Evolutionary conservation across 2,888 invertebrate genomes (phyloP).

Genomic region (Laothoe populi): DNA sequence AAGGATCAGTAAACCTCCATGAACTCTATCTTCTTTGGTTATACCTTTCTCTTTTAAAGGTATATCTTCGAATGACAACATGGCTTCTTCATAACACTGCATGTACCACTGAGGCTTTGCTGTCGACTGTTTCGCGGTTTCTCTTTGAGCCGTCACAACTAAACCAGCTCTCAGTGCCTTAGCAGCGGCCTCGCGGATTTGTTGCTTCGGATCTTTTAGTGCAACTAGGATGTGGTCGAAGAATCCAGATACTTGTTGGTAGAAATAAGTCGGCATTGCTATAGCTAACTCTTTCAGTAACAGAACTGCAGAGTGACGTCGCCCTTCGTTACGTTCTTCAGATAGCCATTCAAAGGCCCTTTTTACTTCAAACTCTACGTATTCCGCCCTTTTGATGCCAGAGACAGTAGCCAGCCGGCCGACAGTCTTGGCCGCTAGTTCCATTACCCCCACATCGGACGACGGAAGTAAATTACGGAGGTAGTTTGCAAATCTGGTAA

Average conservation of each 20-base stretch:
- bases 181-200: conserved; percentile 95
- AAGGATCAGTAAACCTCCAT: conserved; percentile 95
- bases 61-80: conserved; percentile 90
- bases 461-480: conserved; percentile 95
- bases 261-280: conserved; percentile 98
- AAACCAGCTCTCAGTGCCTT: conserved; percentile 97
- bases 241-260: conserved; percentile 96
- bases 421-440: conserved; percentile 97
- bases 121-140: conserved; percentile 95
- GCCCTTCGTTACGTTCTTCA: conserved; percentile 95
- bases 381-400: conserved; percentile 97
- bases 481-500: conserved; percentile 96
- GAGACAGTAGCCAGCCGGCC: conserved; percentile 96
- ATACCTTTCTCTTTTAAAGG: conserved; percentile 89
- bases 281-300: conserved; percentile 96
- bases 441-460: conserved; percentile 96
- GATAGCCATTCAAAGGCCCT: conserved; percentile 98
- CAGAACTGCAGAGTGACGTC: conserved; percentile 96
- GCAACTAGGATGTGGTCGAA: conserved; percentile 97
- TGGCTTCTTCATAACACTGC: conserved; percentile 96
- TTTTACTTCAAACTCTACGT: conserved; percentile 99
- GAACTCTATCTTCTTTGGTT: conserved; percentile 94
- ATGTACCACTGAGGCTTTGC: conserved; percentile 96
- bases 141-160: conserved; percentile 97
- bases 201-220: conserved; percentile 94